A percentile compares a stretch with the other conserved stretches of the same genome.
phyloP scores from a whole-genome alignment of 2,797 vertebrate genomes.

The Pelobates cultripes region DNA sequence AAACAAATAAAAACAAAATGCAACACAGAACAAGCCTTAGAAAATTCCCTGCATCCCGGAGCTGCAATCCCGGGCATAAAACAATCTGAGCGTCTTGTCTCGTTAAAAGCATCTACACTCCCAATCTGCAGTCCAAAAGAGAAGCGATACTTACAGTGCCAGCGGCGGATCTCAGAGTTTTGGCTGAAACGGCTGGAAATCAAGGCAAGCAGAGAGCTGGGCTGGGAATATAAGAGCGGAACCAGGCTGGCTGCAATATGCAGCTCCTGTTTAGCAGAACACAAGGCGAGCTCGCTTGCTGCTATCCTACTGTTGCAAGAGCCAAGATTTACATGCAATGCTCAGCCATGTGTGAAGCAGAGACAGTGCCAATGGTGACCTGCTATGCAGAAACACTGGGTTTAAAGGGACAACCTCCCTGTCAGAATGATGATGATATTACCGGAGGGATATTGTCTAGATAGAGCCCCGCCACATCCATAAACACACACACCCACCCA shows the following conservation, averaged over 20 bases:
- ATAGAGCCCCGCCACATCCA: slow-evolving; percentile 14
- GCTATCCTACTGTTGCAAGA: slow-evolving; percentile 19
- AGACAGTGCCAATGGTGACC: slow-evolving; percentile 46
- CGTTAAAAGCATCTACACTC: too few relatives aligned
- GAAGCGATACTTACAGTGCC: background rate
- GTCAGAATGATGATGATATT: slow-evolving; percentile 12
- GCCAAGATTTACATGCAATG: slow-evolving; percentile 45
- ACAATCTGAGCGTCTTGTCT: too few relatives aligned
- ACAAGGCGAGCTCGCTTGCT: background rate
- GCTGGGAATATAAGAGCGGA: background rate
- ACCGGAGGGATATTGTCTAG: slow-evolving; percentile 13
- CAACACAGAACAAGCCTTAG: too few relatives aligned
- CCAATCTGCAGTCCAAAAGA: too few relatives aligned
- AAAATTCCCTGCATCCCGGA: too few relatives aligned
- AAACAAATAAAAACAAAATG: too few relatives aligned
- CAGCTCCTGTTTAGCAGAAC: slow-evolving; percentile 1
- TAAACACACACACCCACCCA: slow-evolving; percentile 18
- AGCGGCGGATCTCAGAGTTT: background rate
- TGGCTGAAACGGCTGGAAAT: background rate
- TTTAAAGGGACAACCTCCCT: slow-evolving; percentile 31
- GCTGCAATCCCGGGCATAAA: too few relatives aligned
- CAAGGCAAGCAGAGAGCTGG: background rate
- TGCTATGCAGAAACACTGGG: slow-evolving; percentile 30
- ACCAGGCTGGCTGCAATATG: background rate
- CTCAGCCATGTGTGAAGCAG: slow-evolving; percentile 52